Conservation (phyloP, 2,888 invertebrate genomes). For the Phyllotreta striolata region DNA sequence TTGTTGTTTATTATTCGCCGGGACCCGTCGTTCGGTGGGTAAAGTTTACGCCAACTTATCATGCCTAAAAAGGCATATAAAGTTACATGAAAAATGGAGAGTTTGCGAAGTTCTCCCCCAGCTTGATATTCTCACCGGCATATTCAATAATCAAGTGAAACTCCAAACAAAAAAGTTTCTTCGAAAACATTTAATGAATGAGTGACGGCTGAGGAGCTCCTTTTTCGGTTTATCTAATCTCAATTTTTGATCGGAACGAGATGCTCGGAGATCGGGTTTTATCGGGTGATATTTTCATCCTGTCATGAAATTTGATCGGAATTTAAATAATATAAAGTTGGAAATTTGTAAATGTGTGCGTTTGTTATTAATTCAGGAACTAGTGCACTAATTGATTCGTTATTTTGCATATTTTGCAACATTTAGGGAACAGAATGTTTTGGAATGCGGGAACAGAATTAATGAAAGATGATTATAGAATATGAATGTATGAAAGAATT, state of each 20-base stretch:
- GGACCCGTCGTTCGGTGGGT: too few relatives aligned
- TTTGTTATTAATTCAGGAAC: too few relatives aligned
- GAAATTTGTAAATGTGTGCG: too few relatives aligned
- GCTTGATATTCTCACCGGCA: slow-evolving; percentile 24
- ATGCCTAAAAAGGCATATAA: slow-evolving; percentile 12
- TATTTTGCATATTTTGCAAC: too few relatives aligned
- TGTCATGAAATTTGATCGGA: neutral
- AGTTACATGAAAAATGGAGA: slow-evolving; percentile 21
- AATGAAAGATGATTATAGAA: too few relatives aligned
- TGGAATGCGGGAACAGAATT: too few relatives aligned
- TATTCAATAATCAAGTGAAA: slow-evolving; percentile 24
- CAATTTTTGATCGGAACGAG: slow-evolving; percentile 3
- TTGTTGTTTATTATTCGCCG: too few relatives aligned
- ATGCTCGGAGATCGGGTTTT: slow-evolving; percentile 3
- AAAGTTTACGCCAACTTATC: slow-evolving; percentile 1
- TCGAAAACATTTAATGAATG: slow-evolving; percentile 23
- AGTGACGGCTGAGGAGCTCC: slow-evolving; percentile 14
- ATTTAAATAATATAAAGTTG: neutral
- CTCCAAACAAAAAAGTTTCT: slow-evolving; percentile 17
- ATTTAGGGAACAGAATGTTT: too few relatives aligned
- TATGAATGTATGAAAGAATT: too few relatives aligned
- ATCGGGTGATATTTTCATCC: neutral
- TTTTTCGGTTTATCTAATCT: slow-evolving; percentile 15
- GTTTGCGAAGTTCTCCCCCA: slow-evolving; percentile 18
- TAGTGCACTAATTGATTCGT: too few relatives aligned